Conservation (phyloP, 2,888 invertebrate genomes). For the Clunio marinus region DNA sequence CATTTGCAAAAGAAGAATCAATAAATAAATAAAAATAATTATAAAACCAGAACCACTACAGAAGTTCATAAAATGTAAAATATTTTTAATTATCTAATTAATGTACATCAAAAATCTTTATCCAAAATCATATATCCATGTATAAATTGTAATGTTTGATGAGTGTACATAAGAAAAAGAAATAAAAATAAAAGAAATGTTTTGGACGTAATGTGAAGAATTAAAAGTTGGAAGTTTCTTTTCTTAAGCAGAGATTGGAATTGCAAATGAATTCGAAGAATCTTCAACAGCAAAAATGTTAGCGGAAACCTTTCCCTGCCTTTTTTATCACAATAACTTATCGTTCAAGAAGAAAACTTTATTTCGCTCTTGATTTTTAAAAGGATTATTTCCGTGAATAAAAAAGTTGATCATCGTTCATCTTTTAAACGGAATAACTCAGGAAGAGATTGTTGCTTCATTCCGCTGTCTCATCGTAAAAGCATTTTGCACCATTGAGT, state of each 20-base stretch:
- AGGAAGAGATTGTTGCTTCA: background rate
- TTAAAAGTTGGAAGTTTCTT: background rate
- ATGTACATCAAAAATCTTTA: too few relatives aligned
- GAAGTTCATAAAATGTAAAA: too few relatives aligned
- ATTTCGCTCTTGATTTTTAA: background rate
- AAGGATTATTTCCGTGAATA: slow-evolving; percentile 16
- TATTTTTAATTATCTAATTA: too few relatives aligned
- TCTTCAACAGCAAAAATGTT: background rate
- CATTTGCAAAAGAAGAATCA: too few relatives aligned
- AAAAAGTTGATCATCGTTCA: background rate
- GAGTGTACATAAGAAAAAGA: background rate
- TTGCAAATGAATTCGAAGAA: too few relatives aligned
- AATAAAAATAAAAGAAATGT: background rate
- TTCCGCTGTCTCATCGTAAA: background rate
- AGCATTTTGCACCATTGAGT: slow-evolving; percentile 17
- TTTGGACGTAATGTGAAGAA: background rate
- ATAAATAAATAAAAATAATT: too few relatives aligned
- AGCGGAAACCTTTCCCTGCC: background rate
- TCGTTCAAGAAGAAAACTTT: background rate
- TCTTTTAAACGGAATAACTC: background rate
- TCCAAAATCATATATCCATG: too few relatives aligned
- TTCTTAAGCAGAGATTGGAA: background rate
- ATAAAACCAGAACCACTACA: too few relatives aligned
- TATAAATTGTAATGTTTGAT: background rate
- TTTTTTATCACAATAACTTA: background rate